Conservation (phyloP, 1,140 invertebrate genomes). For the Drosophila subobscura region DNA sequence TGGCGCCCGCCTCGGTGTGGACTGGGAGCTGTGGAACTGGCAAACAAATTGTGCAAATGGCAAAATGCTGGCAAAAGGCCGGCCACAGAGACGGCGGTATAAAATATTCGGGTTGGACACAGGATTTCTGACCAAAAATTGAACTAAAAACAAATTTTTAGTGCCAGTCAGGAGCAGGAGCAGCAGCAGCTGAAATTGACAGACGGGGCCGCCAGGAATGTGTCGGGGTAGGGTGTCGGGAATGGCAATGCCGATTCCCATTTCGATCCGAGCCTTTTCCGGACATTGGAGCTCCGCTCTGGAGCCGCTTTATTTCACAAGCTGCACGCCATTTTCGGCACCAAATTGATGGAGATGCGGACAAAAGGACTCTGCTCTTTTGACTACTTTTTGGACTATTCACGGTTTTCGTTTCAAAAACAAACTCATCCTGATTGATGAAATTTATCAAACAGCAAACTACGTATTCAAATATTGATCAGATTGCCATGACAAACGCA, state of each 20-base stretch:
- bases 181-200: slow-evolving; percentile 72
- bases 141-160: slow-evolving; percentile 72
- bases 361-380: slow-evolving; percentile 34
- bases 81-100: slow-evolving; percentile 50
- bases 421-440: slow-evolving; percentile 45
- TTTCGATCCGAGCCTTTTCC: slow-evolving; percentile 12
- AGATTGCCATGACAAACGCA: slow-evolving; percentile 26
- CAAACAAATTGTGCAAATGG: slow-evolving; percentile 70
- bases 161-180: slow-evolving; percentile 11
- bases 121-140: slow-evolving; percentile 50
- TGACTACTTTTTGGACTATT: slow-evolving; percentile 42
- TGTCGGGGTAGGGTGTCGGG: not conserved
- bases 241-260: not conserved
- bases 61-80: slow-evolving; percentile 45
- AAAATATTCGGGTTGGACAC: slow-evolving; percentile 70
- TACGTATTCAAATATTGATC: slow-evolving; percentile 38
- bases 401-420: slow-evolving; percentile 30
- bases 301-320: slow-evolving; percentile 27
- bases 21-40: slow-evolving; percentile 1
- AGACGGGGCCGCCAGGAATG: slow-evolving; percentile 26
- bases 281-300: slow-evolving; percentile 17
- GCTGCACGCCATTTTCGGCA: slow-evolving; percentile 3
- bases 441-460: slow-evolving; percentile 48
- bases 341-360: slow-evolving; percentile 25
- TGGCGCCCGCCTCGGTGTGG: not conserved